These are phyloP conservation scores for Silurus meridionalis DNA, from an alignment of 2,113 vertebrate genomes.

Conservation along the genomic window DNA sequence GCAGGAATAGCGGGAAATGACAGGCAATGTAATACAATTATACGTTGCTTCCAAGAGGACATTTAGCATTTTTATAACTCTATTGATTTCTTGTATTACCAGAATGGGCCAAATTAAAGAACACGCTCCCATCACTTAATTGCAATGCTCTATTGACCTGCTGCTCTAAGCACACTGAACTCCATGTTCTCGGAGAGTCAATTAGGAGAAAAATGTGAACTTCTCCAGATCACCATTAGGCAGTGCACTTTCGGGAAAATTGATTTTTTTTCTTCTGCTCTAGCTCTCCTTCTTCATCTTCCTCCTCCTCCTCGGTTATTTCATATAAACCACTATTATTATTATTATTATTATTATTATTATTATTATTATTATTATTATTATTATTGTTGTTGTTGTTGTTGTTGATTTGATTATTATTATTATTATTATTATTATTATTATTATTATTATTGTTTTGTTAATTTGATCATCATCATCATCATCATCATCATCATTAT, in stretches of 20 bases:
- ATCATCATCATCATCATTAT: no score
- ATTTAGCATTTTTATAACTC: slow-evolving; percentile 39
- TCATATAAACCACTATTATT: slow-evolving; percentile 64
- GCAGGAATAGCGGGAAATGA: not conserved
- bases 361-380: slow-evolving; percentile 27
- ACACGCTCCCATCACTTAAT: slow-evolving; percentile 49
- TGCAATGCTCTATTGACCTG: slow-evolving; percentile 52
- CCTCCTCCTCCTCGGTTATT: slow-evolving; percentile 63
- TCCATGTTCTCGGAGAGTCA: slow-evolving; percentile 64
- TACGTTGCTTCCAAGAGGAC: not conserved
- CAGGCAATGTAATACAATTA: slow-evolving; percentile 1
- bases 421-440: slow-evolving; percentile 59
- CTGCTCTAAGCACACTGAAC: slow-evolving; percentile 36
- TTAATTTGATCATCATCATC: no score
- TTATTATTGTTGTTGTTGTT: no score
- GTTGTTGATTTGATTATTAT: no score
- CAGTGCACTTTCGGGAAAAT: slow-evolving; percentile 71
- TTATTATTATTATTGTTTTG: slow-evolving; percentile 37
- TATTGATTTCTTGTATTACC: slow-evolving; percentile 41
- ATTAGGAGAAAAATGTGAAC: slow-evolving; percentile 76
- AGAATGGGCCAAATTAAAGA: slow-evolving; percentile 39
- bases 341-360: not conserved
- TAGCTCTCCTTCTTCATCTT: slow-evolving; percentile 54
- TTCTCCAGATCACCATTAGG: slow-evolving; percentile 75
- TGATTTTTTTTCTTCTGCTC: slow-evolving; percentile 65